Base-by-base conservation (phyloP, 2,888 invertebrate species). In the Bombyx huttoni region DNA sequence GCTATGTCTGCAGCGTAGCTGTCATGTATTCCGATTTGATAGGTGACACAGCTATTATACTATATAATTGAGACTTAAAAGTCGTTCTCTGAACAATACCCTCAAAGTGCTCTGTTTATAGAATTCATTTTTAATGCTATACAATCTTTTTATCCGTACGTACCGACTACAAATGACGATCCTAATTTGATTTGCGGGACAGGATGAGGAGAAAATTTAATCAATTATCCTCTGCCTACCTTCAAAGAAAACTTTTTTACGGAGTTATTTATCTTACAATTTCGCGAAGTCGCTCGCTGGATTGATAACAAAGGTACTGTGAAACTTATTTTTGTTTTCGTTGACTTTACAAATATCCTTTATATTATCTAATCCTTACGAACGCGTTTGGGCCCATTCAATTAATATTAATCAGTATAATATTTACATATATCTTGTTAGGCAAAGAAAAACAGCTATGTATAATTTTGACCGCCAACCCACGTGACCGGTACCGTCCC, bases 141-240 rank as follows among this genome's bases (percentile, higher is more conserved):
- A 10, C 40, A 40, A 54, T 47, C 50, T 50, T 54, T 53, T 56
- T 53, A 52, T 7, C 45, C 13, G 54, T 48, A 48, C 34, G 50
- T 48, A 49, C 47, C 47, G 47, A 52, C 54, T 54, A 51, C 52
- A 61, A 61, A 59, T 58, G 56, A 58, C 55, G 53, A 58, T 61
- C 51, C 55, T 61, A 57, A 62, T 61, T 59, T 49, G 52, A 58
- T 63, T 65, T 62, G 51, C 47, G 52, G 51, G 50, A 58, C 56
- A 55, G 57, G 55, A 58, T 54, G 54, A 58, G 58, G 57, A 53
- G 55, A 58, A 61, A 63, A 64, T 61, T 60, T 58, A 52, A 61
- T 63, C 57, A 63, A 63, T 59, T 62, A 58, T 58, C 55, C 48
- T 54, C 51, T 53, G 51, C 53, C 50, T 53, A 56, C 52, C 40